Conservation (phyloP, 2,888 invertebrate genomes). For the Phytoseiulus persimilis region DNA sequence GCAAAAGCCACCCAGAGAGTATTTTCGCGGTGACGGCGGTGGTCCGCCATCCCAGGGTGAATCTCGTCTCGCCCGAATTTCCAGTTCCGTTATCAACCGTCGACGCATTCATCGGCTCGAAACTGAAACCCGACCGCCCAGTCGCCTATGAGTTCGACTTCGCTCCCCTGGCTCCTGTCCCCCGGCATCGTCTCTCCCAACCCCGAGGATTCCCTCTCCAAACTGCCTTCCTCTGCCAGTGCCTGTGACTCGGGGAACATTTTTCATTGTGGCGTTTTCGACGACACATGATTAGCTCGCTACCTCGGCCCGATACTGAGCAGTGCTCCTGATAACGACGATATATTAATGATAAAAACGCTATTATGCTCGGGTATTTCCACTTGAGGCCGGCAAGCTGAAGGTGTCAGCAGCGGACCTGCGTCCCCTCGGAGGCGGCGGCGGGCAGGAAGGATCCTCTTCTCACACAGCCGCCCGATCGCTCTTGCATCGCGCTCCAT, state of each 20-base stretch:
- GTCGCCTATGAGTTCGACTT: no score
- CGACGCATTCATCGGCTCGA: neutral
- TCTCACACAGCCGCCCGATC: no score
- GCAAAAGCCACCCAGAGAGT: neutral
- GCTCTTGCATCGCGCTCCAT: no score
- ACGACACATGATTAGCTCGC: neutral
- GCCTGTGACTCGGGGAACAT: neutral
- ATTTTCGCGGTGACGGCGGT: neutral
- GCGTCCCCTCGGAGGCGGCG: neutral
- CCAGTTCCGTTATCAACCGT: neutral
- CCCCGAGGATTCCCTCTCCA: neutral
- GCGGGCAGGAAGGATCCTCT: no score
- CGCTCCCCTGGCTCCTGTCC: neutral
- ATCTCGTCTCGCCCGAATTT: neutral
- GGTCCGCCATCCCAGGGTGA: neutral
- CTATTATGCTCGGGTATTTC: neutral
- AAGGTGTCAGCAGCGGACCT: neutral
- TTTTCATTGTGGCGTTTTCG: neutral
- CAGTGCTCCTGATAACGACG: neutral
- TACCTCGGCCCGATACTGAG: neutral
- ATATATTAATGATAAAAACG: constrained; percentile 5
- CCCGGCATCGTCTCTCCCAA: neutral
- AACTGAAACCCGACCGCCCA: neutral
- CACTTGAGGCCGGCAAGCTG: neutral
- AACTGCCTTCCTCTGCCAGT: neutral